These are phyloP conservation scores for Mya arenaria DNA, from an alignment of 1,140 invertebrate species.

Conservation along the genomic window DNA sequence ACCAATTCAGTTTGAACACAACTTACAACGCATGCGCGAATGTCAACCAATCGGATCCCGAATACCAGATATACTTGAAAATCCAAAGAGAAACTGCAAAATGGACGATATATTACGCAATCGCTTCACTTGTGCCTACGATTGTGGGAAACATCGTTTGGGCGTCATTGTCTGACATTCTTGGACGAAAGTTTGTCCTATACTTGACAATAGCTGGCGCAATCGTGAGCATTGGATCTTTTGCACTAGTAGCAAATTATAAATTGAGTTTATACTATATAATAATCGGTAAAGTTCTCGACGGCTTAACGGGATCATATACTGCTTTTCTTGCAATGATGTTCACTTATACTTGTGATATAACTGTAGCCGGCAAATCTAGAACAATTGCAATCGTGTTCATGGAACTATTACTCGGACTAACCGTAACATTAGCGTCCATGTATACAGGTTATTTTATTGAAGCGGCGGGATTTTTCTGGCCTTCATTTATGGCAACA, in stretches of 20 bases:
- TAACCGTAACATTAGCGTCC: not conserved
- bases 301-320: conserved; percentile 30
- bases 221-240: not conserved
- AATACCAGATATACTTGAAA: not conserved
- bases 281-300: conserved; percentile 6
- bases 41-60: conserved; percentile 20
- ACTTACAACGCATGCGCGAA: not conserved
- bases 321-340: not conserved
- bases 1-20: not conserved
- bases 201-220: not conserved
- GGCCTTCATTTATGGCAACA: not conserved
- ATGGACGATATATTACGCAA: conserved; percentile 35
- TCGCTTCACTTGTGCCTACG: conserved; percentile 15
- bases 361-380: conserved; percentile 13
- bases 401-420: conserved; percentile 23
- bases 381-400: conserved; percentile 18
- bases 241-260: not conserved
- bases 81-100: conserved; percentile 31
- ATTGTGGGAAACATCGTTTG: conserved; percentile 35
- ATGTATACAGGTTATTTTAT: conserved; percentile 15
- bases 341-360: conserved; percentile 36
- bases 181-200: conserved; percentile 31
- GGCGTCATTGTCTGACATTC: conserved; percentile 15
- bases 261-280: conserved; percentile 17
- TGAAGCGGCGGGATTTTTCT: not conserved